A percentile compares a stretch with the other conserved stretches of the same genome.
These are phyloP conservation scores for Salminus brasiliensis DNA, from an alignment of 2,113 vertebrate species.

Conservation along the genomic window DNA sequence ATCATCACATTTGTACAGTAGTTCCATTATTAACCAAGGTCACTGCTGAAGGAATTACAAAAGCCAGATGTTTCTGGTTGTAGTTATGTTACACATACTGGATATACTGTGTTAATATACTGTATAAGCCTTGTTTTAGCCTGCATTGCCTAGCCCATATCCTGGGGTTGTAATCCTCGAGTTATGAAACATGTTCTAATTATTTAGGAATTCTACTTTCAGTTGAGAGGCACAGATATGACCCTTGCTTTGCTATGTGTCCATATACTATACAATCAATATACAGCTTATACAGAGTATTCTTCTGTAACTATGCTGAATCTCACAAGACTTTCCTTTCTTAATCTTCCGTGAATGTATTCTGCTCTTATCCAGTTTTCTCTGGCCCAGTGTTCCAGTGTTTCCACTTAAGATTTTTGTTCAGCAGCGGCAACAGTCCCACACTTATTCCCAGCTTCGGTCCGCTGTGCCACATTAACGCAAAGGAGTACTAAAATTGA, in stretches of 20 bases:
- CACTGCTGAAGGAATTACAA: constrained; percentile 1
- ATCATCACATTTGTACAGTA: background rate
- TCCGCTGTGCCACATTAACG: no score
- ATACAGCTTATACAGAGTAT: background rate
- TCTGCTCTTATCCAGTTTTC: no score
- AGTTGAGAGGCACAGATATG: background rate
- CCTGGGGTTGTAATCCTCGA: background rate
- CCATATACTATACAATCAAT: no score
- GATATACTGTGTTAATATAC: background rate
- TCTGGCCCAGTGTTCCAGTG: no score
- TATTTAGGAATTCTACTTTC: background rate
- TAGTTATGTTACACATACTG: background rate
- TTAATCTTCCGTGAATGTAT: background rate
- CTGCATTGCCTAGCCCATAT: background rate
- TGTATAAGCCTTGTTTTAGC: background rate
- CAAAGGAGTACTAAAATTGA: no score
- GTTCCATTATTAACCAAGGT: constrained; percentile 11
- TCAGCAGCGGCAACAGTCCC: no score
- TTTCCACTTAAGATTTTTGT: no score
- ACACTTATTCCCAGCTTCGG: no score
- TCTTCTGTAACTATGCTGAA: background rate
- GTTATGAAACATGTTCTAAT: background rate
- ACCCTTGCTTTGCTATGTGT: background rate
- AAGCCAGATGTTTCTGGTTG: background rate
- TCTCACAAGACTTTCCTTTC: background rate